phyloP scores from a whole-genome alignment of 2,113 vertebrate genomes.

The Plectropomus leopardus region DNA sequence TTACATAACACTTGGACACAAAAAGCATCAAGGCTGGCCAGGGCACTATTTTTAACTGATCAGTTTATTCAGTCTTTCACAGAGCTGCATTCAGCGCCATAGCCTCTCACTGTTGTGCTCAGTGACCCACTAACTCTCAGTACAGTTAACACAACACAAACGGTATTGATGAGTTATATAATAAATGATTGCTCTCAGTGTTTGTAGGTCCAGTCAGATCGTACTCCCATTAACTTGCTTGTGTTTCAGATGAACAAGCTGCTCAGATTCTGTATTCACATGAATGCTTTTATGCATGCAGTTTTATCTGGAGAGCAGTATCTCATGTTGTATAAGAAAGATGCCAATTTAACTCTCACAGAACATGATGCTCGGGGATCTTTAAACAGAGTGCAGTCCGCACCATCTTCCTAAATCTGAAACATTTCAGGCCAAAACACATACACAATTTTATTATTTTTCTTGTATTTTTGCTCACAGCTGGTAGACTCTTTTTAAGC shows the following conservation, averaged over 20 bases:
- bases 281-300: neutral
- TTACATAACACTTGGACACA: neutral
- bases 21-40: conserved; percentile 7
- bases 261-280: neutral
- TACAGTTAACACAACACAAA: conserved; percentile 38
- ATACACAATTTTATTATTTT: conserved; percentile 6
- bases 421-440: conserved; percentile 5
- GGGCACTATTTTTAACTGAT: conserved; percentile 40
- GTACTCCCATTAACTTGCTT: conserved; percentile 7
- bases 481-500: conserved; percentile 11
- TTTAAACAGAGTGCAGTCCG: neutral
- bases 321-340: neutral
- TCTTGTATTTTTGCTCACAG: conserved; percentile 8
- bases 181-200: conserved; percentile 21
- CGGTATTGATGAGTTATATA: conserved; percentile 40
- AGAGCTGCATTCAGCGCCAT: conserved; percentile 17
- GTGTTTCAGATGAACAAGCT: conserved; percentile 12
- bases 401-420: neutral
- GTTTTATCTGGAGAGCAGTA: neutral
- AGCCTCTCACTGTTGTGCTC: conserved; percentile 38
- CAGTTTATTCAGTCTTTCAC: conserved; percentile 33
- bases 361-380: neutral
- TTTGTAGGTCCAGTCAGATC: conserved; percentile 30
- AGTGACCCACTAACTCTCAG: conserved; percentile 34
- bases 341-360: conserved; percentile 2